phyloP scores from a whole-genome alignment of 2,113 vertebrate genomes.

The Balaenoptera acutorostrata region DNA sequence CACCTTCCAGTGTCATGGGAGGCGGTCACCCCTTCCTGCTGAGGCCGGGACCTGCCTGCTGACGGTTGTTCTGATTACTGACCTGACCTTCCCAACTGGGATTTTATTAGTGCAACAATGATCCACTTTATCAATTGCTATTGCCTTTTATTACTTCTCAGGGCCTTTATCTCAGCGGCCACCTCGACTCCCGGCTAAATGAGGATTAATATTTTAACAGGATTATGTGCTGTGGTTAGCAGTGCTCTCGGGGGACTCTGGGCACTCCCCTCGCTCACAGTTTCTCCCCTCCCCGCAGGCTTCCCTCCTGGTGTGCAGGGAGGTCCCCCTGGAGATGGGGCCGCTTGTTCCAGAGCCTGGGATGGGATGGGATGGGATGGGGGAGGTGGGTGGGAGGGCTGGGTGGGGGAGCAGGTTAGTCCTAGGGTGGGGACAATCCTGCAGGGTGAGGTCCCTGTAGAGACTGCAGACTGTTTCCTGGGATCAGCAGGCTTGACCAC shows the following conservation, averaged over 20 bases:
- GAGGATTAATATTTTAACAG: conserved; percentile 69
- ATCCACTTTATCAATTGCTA: conserved; percentile 43
- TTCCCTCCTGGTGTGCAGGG: background rate
- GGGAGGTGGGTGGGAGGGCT: background rate
- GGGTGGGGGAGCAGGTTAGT: background rate
- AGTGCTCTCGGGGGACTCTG: background rate
- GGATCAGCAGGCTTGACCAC: background rate
- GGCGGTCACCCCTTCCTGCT: accelerated
- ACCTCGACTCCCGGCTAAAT: conserved; percentile 54
- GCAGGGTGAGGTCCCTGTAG: background rate
- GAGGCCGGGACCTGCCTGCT: background rate
- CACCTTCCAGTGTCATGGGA: background rate
- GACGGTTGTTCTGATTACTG: background rate
- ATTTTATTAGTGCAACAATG: background rate
- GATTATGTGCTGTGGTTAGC: conserved; percentile 9
- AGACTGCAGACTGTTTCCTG: background rate
- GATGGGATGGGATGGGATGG: background rate
- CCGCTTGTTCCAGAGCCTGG: background rate
- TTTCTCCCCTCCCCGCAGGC: background rate
- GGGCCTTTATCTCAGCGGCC: conserved; percentile 59
- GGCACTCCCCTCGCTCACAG: background rate
- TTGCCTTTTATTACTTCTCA: conserved; percentile 60
- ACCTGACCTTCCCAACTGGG: background rate
- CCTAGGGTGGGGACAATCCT: background rate
- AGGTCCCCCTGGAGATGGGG: background rate